phyloP scores from a whole-genome alignment of 2,888 invertebrate genomes.

The Gerris lacustris region DNA sequence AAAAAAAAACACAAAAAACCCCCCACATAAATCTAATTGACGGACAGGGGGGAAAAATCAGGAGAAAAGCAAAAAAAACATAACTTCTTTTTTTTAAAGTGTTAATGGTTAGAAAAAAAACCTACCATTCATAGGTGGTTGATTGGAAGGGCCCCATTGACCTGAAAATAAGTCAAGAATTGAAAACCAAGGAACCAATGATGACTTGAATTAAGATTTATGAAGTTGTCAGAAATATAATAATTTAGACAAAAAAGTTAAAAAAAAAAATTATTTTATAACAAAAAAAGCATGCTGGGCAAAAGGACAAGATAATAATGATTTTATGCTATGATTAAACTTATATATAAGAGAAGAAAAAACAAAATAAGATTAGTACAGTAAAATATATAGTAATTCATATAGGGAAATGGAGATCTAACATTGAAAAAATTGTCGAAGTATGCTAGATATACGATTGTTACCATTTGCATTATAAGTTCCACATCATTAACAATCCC shows the following conservation, averaged over 20 bases:
- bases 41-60: not conserved
- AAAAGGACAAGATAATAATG: too few relatives aligned
- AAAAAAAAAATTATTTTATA: too few relatives aligned
- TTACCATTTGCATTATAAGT: too few relatives aligned
- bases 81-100: not conserved
- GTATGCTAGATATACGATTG: too few relatives aligned
- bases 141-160: constrained; percentile 33
- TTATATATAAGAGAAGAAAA: too few relatives aligned
- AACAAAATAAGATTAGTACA: too few relatives aligned
- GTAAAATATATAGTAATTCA: too few relatives aligned
- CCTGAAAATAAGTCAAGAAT: constrained; percentile 27
- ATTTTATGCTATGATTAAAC: too few relatives aligned
- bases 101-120: constrained; percentile 12
- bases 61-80: not conserved
- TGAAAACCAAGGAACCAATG: not conserved
- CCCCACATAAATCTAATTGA: constrained; percentile 19
- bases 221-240: not conserved
- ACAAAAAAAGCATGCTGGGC: too few relatives aligned
- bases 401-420: too few relatives aligned
- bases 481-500: too few relatives aligned
- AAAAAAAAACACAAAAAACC: constrained; percentile 19
- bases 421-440: too few relatives aligned
- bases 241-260: not conserved
- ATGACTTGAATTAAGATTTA: not conserved
- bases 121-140: constrained; percentile 34